Conservation (phyloP, 2,888 invertebrate genomes). For the Peribatodes rhomboidaria region DNA sequence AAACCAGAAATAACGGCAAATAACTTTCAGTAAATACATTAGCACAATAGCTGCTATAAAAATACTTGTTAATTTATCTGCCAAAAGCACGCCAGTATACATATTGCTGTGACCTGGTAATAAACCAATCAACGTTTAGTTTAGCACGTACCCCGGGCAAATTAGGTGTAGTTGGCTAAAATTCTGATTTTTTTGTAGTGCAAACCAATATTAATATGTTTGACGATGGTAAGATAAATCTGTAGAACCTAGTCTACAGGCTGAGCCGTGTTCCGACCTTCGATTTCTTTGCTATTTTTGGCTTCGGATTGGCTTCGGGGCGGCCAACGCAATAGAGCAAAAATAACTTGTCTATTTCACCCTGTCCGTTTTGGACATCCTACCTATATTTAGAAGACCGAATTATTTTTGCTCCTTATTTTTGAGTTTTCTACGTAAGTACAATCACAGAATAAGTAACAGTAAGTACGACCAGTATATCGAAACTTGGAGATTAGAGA, state of each 20-base stretch:
- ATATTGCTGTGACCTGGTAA: neutral
- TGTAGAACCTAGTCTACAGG: neutral
- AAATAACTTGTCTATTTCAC: constrained; percentile 21
- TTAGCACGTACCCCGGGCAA: too few relatives aligned
- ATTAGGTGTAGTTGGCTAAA: too few relatives aligned
- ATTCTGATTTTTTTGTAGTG: too few relatives aligned
- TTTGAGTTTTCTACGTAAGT: neutral
- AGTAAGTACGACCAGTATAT: too few relatives aligned
- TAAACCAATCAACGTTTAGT: neutral
- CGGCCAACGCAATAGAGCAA: neutral
- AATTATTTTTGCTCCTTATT: constrained; percentile 7
- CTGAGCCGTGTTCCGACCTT: neutral
- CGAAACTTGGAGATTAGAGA: too few relatives aligned
- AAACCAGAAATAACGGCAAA: neutral
- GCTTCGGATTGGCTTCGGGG: constrained; percentile 14
- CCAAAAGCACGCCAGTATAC: neutral
- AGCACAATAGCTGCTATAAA: neutral
- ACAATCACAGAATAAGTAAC: neutral
- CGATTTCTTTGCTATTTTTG: constrained; percentile 19
- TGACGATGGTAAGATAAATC: too few relatives aligned
- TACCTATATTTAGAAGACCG: neutral
- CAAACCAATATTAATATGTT: too few relatives aligned
- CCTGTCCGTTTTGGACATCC: neutral
- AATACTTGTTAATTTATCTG: neutral
- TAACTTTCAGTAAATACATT: neutral